Percentiles rank a stretch among this genome's conserved stretches.
phyloP scores from a whole-genome alignment of 2,113 vertebrate genomes.

The Neopipo cinnamomea region DNA sequence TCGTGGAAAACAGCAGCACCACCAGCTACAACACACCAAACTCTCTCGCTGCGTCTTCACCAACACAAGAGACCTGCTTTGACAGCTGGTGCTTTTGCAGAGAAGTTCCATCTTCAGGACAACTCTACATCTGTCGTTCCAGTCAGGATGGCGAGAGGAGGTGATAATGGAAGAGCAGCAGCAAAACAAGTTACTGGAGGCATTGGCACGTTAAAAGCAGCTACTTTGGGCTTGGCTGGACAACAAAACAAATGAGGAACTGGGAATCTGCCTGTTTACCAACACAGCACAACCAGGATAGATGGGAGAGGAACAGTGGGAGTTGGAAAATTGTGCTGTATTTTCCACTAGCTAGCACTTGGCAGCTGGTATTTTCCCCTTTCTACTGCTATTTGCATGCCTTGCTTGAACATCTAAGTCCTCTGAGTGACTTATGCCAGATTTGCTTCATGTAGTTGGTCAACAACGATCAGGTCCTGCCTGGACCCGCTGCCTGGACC shows the following conservation, averaged over 20 bases:
- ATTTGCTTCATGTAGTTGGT: neutral
- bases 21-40: neutral
- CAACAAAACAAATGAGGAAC: neutral
- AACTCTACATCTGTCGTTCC: neutral
- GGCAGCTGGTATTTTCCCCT: neutral
- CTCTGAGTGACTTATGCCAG: neutral
- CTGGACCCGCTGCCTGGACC: neutral
- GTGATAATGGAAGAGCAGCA: neutral
- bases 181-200: neutral
- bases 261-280: neutral
- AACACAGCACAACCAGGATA: neutral
- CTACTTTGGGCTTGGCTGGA: neutral
- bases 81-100: neutral
- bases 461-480: neutral
- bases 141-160: accelerated
- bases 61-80: accelerated
- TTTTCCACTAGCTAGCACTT: neutral
- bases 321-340: neutral
- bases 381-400: neutral
- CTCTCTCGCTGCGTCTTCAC: neutral
- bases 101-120: neutral
- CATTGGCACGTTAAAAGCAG: neutral
- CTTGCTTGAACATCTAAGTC: neutral
- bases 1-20: neutral
- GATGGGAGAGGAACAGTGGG: neutral